These are phyloP conservation scores for Nudaria mundana DNA, from an alignment of 2,888 invertebrate genomes.

Conservation along the genomic window DNA sequence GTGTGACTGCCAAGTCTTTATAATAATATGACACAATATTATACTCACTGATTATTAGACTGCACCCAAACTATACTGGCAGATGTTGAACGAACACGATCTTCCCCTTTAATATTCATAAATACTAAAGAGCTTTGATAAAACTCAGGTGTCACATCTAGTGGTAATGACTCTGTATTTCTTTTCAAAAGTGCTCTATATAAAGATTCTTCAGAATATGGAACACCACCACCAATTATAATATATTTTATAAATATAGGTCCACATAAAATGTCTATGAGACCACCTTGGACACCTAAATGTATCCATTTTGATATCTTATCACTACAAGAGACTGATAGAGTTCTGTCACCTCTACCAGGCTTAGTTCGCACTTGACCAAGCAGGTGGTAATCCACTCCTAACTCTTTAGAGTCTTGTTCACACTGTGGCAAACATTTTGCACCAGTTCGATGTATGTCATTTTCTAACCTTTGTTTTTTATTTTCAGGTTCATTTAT, in stretches of 20 bases:
- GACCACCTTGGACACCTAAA: slow-evolving; percentile 91
- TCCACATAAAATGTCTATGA: slow-evolving; percentile 84
- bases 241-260: slow-evolving; percentile 87
- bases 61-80: slow-evolving; percentile 65
- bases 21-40: too few species aligned
- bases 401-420: slow-evolving; percentile 82
- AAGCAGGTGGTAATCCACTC: slow-evolving; percentile 83
- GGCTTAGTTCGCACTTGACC: slow-evolving; percentile 93
- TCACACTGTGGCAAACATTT: slow-evolving; percentile 84
- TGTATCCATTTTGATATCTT: slow-evolving; percentile 95
- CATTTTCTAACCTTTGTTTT: slow-evolving; percentile 37
- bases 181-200: slow-evolving; percentile 76
- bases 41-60: slow-evolving; percentile 40
- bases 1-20: too few species aligned
- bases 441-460: slow-evolving; percentile 92
- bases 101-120: slow-evolving; percentile 38
- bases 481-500: slow-evolving; percentile 38
- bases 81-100: slow-evolving; percentile 47
- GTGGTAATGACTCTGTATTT: slow-evolving; percentile 18
- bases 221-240: slow-evolving; percentile 85
- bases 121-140: slow-evolving; percentile 50
- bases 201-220: slow-evolving; percentile 82
- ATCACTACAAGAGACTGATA: slow-evolving; percentile 96
- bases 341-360: slow-evolving; percentile 92
- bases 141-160: slow-evolving; percentile 39